phyloP scores from a whole-genome alignment of 1,140 invertebrate species.

The Mylabris phalerata region DNA sequence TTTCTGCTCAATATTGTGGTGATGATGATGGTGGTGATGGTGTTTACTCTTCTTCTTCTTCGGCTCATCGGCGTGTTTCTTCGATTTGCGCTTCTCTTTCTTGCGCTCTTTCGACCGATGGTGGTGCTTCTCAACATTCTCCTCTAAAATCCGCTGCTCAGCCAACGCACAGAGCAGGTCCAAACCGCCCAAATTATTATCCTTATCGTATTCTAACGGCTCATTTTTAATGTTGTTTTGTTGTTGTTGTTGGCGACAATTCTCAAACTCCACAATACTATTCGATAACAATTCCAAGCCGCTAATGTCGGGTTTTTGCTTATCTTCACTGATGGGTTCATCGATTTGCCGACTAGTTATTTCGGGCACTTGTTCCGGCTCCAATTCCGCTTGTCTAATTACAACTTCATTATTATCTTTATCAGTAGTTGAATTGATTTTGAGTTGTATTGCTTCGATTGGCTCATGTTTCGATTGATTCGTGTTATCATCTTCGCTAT shows the following conservation, averaged over 20 bases:
- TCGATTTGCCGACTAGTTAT: not conserved
- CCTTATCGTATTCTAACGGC: conserved; percentile 19
- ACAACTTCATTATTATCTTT: conserved; percentile 5
- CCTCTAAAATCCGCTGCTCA: conserved; percentile 75
- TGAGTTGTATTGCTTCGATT: conserved; percentile 1
- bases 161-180: conserved; percentile 77
- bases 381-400: conserved; percentile 1
- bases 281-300: conserved; percentile 75
- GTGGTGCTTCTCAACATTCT: conserved; percentile 42
- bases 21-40: not conserved
- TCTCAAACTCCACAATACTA: conserved; percentile 69
- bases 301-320: conserved; percentile 54
- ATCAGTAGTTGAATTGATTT: conserved; percentile 5
- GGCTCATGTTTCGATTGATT: conserved; percentile 10
- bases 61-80: conserved; percentile 33
- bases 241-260: conserved; percentile 17
- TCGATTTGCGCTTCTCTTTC: conserved; percentile 32
- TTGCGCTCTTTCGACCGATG: conserved; percentile 22
- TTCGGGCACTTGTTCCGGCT: conserved; percentile 5
- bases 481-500: conserved; percentile 47
- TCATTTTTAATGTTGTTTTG: conserved; percentile 27
- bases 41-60: conserved; percentile 3
- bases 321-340: conserved; percentile 5
- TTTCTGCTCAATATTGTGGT: conserved; percentile 10
- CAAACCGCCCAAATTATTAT: conserved; percentile 59